Conservation (phyloP, 2,888 invertebrate species). For the Andrena flavipes region DNA sequence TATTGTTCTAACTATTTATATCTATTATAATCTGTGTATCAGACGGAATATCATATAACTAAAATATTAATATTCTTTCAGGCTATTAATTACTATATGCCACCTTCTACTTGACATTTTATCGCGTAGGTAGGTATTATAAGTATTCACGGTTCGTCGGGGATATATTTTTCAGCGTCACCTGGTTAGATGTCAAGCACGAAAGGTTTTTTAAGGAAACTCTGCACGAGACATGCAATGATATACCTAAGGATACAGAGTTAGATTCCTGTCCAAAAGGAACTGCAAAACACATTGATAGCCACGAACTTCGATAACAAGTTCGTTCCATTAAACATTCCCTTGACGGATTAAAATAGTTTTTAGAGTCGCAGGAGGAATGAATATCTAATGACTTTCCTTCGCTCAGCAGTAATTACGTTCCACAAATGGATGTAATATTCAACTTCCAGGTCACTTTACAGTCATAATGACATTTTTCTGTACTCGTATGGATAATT, state of each 20-base stretch:
- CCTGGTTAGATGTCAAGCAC: background rate
- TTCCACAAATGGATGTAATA: background rate
- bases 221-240: slow-evolving; percentile 10
- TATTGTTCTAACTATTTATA: too few relatives aligned
- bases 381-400: background rate
- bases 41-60: background rate
- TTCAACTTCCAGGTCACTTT: background rate
- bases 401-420: background rate
- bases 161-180: slow-evolving; percentile 26
- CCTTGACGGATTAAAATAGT: background rate
- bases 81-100: background rate
- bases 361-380: background rate
- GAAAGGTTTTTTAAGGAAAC: slow-evolving; percentile 19
- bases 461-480: slow-evolving; percentile 2
- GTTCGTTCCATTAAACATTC: slow-evolving; percentile 11
- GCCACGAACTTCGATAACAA: slow-evolving; percentile 1
- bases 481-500: background rate
- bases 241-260: background rate
- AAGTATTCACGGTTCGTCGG: slow-evolving; percentile 27
- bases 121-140: background rate
- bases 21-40: background rate
- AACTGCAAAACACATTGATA: background rate
- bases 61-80: background rate
- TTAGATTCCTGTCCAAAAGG: background rate
- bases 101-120: background rate